Base-by-base conservation (phyloP, 2,113 vertebrate genomes). In the Acanthochromis polyacanthus region DNA sequence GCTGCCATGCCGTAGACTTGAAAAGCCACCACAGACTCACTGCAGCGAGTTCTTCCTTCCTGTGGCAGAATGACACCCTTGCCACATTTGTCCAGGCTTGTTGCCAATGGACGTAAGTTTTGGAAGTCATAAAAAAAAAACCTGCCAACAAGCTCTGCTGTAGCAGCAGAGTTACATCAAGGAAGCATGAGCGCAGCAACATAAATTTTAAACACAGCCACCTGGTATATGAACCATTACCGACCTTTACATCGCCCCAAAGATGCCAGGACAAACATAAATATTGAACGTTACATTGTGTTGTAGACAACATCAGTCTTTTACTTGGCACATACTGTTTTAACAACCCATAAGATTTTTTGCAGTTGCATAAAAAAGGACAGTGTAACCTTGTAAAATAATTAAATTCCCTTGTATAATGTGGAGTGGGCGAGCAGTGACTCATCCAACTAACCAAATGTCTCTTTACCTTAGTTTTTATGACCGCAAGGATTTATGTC, bases 171-270 rank as follows among this genome's bases (percentile, higher is more conserved):
- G 65, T 45, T 81, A 56, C 46, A 80, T 72, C 72, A 71, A 65
- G 74, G 77, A 71, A 67, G 65, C 64, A 70, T 43, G 57, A 72
- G 71, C 78, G 75, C 67, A 79, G 72, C 45, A 55, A 83, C 80
- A 85, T 89, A 45, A 85, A 88, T 75, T 73, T 82, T 85, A 80
- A 85, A 85, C 75, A 63, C 53, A 23, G 61, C 70, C 83, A 84
- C 74, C 85, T 81, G 85, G 45, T 56, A 70, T 74, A 43, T 69
- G 70, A 81, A 46, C 63, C 73, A 78, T 75, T 76, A 51, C 57
- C 15, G 5, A 28, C 58, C 62, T 19, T 86, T 71, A 64, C 17
- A 67, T 36, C 7, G 19, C 52, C 55, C 61, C 61, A 20, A 65
- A 67, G 71, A 56, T 50, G 36, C 64, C 25, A 7, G 19, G 28